phyloP scores from a whole-genome alignment of 2,888 invertebrate species.

The Harmothoe impar region DNA sequence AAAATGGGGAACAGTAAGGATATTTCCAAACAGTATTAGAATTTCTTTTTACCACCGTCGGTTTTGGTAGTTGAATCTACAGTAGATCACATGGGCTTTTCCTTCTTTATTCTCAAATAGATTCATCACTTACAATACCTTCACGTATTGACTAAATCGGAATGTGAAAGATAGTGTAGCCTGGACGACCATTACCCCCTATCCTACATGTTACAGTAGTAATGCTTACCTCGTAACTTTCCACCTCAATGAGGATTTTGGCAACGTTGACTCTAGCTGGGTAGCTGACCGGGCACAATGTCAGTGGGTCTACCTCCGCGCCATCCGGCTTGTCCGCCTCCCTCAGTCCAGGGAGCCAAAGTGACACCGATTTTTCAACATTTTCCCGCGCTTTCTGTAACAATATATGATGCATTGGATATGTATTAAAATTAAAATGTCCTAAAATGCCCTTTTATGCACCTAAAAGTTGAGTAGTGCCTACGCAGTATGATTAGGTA shows the following conservation, averaged over 20 bases:
- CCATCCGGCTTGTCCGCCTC: constrained; percentile 70
- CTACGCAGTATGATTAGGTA: too few relatives aligned
- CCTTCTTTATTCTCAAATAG: too few relatives aligned
- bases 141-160: too few relatives aligned
- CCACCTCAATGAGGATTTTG: constrained; percentile 83
- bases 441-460: too few relatives aligned
- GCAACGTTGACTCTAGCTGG: constrained; percentile 81
- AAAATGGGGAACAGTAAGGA: not conserved
- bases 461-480: not conserved
- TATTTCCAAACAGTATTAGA: too few relatives aligned
- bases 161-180: too few relatives aligned
- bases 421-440: constrained; percentile 26
- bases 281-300: constrained; percentile 79
- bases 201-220: too few relatives aligned
- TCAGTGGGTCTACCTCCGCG: constrained; percentile 77
- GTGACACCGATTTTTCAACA: constrained; percentile 82
- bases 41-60: too few relatives aligned
- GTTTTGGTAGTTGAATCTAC: too few relatives aligned
- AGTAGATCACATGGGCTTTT: too few relatives aligned
- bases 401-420: not conserved
- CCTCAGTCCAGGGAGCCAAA: constrained; percentile 82
- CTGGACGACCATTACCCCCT: too few relatives aligned
- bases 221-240: constrained; percentile 81
- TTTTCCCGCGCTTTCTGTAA: constrained; percentile 80
- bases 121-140: too few relatives aligned